These are phyloP conservation scores for Xenotilapia longispinis DNA, from an alignment of 2,113 vertebrate genomes.

Conservation along the genomic window DNA sequence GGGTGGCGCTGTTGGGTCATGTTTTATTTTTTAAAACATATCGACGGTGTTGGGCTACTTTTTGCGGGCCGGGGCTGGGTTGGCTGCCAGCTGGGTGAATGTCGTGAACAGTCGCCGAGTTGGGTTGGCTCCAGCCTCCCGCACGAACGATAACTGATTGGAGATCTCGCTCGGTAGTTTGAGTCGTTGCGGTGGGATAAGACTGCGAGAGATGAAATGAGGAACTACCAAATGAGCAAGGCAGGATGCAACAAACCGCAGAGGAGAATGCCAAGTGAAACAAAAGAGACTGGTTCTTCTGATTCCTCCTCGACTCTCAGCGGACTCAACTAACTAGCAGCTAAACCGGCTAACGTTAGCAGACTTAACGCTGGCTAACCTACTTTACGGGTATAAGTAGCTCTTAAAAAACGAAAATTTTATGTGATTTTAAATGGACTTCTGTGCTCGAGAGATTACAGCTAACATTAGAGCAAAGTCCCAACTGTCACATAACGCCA, in stretches of 20 bases:
- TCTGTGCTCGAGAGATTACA: neutral
- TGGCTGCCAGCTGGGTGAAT: slow-evolving; percentile 18
- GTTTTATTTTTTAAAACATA: neutral
- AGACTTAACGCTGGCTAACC: slow-evolving; percentile 16
- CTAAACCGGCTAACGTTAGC: slow-evolving; percentile 53
- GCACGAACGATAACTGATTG: neutral
- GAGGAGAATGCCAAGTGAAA: slow-evolving; percentile 39
- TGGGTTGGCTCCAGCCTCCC: neutral
- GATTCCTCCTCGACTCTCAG: neutral
- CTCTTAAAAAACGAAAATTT: neutral
- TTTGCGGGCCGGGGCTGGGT: neutral
- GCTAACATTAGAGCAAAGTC: neutral
- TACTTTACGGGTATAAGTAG: slow-evolving; percentile 2
- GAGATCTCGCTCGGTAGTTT: neutral
- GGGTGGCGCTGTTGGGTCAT: slow-evolving; percentile 3
- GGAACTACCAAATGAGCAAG: neutral
- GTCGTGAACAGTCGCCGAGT: slow-evolving; percentile 14
- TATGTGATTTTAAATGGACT: neutral
- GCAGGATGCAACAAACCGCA: slow-evolving; percentile 20
- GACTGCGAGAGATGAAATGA: neutral
- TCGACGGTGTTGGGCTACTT: neutral
- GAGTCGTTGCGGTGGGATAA: neutral
- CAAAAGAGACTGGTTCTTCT: slow-evolving; percentile 50
- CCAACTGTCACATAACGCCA: neutral
- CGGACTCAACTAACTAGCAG: slow-evolving; percentile 40